Base-by-base conservation (phyloP, 1,140 invertebrate genomes). In the Bombus polaris region DNA sequence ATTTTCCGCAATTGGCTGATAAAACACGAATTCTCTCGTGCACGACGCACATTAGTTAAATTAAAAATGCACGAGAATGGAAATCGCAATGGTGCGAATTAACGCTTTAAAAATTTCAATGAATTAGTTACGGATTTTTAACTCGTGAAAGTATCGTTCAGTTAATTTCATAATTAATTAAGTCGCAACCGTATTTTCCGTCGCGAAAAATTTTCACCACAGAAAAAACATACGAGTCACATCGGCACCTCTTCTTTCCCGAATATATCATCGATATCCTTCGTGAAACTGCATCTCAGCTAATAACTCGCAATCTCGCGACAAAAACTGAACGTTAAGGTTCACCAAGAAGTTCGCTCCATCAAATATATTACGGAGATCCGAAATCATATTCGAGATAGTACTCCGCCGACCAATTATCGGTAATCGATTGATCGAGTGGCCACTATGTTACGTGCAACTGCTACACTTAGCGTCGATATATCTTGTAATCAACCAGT, bases 371-470 rank as follows among this genome's bases (percentile, higher is more conserved):
- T 76, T 53, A 75, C 10, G n/a, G 28, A 35, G 32, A 53, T 53
- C 25, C 47, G 32, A 75, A 37, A 75, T 57, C 47, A 57, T 57
- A 75, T 75, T 57, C 47, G 22, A 57, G 74, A 35, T 37, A 15
- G 25, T 28, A 57, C 74, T 57, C 47, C 32, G 42, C n/a, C 32
- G 22, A 22, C 28, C 42, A 76, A 76, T 76, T 76, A 76, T 76
- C 47, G 74, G 12, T 59, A 57, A 76, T 76, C 74, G 74, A 76
- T 76, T 22, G 74, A 76, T 76, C 74, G 47, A 57, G 22, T 75
- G 32, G 32, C 47, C 32, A 75, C 47, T 57, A 37, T 37, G 74
- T 57, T 37, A 76, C 47, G 74, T 76, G 37, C 22, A n/a, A 75
- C 12, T 35, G 74, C 53, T 6, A 35, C 47, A 28, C 47, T 57